These are phyloP conservation scores for Mythimna loreyi DNA, from an alignment of 2,888 invertebrate genomes.

Conservation along the genomic window DNA sequence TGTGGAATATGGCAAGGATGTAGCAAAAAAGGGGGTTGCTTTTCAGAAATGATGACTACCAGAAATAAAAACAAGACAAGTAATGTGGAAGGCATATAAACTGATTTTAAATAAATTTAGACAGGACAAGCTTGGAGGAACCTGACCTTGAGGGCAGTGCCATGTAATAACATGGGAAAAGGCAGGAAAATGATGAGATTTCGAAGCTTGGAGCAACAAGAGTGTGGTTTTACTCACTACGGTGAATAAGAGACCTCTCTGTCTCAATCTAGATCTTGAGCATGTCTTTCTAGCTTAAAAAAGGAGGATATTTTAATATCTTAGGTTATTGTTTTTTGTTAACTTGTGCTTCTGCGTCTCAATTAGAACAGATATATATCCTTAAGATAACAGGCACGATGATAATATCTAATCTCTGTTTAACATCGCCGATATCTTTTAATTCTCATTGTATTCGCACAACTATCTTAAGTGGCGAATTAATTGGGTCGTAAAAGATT, in stretches of 20 bases:
- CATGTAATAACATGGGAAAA: too few species aligned
- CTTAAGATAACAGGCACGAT: neutral
- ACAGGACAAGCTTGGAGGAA: neutral
- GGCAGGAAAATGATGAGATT: too few species aligned
- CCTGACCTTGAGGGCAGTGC: too few species aligned
- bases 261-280: too few species aligned
- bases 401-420: slow-evolving; percentile 19
- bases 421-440: slow-evolving; percentile 7
- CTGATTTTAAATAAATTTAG: neutral
- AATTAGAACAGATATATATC: slow-evolving; percentile 5
- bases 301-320: neutral
- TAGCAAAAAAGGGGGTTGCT: neutral
- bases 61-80: neutral
- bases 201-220: too few species aligned
- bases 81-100: neutral
- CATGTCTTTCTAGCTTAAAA: too few species aligned
- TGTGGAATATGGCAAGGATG: neutral
- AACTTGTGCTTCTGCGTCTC: neutral
- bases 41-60: neutral
- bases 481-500: slow-evolving; percentile 21
- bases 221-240: too few species aligned
- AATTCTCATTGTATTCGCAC: slow-evolving; percentile 19
- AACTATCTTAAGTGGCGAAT: slow-evolving; percentile 25
- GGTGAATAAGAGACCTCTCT: too few species aligned
- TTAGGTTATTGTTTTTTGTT: neutral